Base-by-base conservation (phyloP, 1,140 invertebrate genomes). In the Drosophila kurseongensis region DNA sequence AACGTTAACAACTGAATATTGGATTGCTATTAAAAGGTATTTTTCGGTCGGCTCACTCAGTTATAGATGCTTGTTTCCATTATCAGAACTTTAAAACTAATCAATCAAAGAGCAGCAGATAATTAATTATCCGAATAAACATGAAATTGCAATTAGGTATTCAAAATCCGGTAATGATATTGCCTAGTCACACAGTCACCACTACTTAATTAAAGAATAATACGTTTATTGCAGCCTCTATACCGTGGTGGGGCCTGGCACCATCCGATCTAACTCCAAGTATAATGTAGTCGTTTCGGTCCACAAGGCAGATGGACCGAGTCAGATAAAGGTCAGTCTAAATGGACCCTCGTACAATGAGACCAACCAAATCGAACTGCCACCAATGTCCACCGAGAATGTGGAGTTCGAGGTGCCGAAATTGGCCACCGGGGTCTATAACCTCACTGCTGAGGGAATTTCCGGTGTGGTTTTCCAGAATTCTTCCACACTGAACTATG, bases 261-360 rank as follows among this genome's bases (percentile, higher is more conserved):
- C 96, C 9, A 93, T 98, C n/a, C 94, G 97, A 44, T 97, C 97
- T 3, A 96, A 96, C 93, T 95, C 95, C 9, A 95, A 97, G 75
- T 98, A 97, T 90, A 96, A 97, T 92, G 96, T 96, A 16, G 95
- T 95, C 9, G 95, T 97, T 10, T 96, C 94, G 41, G 93, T 95
- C 1, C 94, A 95, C 69, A 94, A 94, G 51, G 94, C 95, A 13
- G 92, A 93, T 5, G 91, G 91, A 2, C 94, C 95, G 0, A 94
- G 95, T 16, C 94, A 94, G 9, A 93, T 98, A 41, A 94, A 95
- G 41, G 94, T 97, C 13, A 95, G 95, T 47, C 93, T 98, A 3
- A 95, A 94, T 68, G 97, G 96, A 8, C 93, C 94, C 18, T 94
- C 95, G 13, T 94, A 95, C 65, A 95, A 94, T 71, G 96, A 95